These are phyloP conservation scores for Parnassius mnemosyne DNA, from an alignment of 2,888 invertebrate species.

Conservation along the genomic window DNA sequence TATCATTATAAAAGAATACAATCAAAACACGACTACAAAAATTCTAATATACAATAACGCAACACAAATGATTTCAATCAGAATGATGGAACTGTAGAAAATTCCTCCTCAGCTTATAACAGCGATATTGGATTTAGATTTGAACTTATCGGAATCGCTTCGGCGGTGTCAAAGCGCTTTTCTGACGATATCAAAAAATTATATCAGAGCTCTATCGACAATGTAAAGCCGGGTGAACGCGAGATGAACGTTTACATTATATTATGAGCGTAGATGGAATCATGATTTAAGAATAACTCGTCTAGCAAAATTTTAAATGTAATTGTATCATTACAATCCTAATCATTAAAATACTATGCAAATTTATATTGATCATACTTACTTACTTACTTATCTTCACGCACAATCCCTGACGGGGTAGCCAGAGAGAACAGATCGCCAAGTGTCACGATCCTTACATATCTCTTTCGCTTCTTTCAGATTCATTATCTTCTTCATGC, in stretches of 20 bases:
- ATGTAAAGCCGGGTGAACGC: slow-evolving; percentile 45
- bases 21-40: too few relatives aligned
- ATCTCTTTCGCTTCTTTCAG: too few relatives aligned
- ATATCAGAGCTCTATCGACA: slow-evolving; percentile 70
- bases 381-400: too few relatives aligned
- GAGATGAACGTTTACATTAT: slow-evolving; percentile 39
- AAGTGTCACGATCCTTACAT: too few relatives aligned
- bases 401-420: too few relatives aligned
- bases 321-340: too few relatives aligned
- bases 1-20: too few relatives aligned
- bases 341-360: too few relatives aligned
- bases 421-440: too few relatives aligned
- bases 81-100: slow-evolving; percentile 47
- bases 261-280: neutral
- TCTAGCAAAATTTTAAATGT: neutral
- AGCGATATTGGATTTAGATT: slow-evolving; percentile 68
- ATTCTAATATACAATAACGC: neutral
- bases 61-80: slow-evolving; percentile 49
- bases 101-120: slow-evolving; percentile 40
- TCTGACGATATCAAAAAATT: slow-evolving; percentile 65
- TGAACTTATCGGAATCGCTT: slow-evolving; percentile 64
- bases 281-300: neutral
- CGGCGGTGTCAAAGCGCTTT: slow-evolving; percentile 61
- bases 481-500: too few relatives aligned
- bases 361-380: too few relatives aligned